phyloP scores from a whole-genome alignment of 2,797 vertebrate species.

The Anableps anableps region DNA sequence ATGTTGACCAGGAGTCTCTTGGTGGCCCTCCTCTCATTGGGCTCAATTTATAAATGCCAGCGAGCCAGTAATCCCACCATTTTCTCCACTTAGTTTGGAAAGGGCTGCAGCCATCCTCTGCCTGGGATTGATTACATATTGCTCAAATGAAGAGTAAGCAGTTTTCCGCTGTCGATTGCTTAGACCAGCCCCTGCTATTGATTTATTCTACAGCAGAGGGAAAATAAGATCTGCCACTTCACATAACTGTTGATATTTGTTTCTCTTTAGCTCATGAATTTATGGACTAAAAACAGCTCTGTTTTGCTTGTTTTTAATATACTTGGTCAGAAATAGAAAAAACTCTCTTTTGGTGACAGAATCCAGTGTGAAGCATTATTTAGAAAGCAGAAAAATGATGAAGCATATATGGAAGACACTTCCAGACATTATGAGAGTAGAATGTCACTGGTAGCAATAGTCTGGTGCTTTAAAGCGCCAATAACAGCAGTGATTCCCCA shows the following conservation, averaged over 20 bases:
- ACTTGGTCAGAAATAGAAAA: constrained; percentile 21
- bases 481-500: neutral
- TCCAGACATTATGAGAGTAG: constrained; percentile 9
- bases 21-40: constrained; percentile 67
- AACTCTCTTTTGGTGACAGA: constrained; percentile 16
- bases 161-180: constrained; percentile 68
- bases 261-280: constrained; percentile 68
- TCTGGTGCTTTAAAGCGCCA: neutral
- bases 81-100: constrained; percentile 74
- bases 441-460: neutral
- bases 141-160: constrained; percentile 81
- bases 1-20: constrained; percentile 68
- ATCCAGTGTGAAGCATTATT: constrained; percentile 22
- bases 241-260: constrained; percentile 76
- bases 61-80: constrained; percentile 75
- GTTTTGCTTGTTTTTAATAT: constrained; percentile 27
- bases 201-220: constrained; percentile 70
- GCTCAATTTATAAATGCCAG: constrained; percentile 83
- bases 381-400: constrained; percentile 41
- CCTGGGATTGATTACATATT: constrained; percentile 78
- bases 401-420: constrained; percentile 40
- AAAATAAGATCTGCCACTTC: constrained; percentile 75
- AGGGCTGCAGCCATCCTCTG: constrained; percentile 57
- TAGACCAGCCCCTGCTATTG: constrained; percentile 62
- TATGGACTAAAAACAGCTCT: constrained; percentile 52